Evolutionary conservation across 2,113 vertebrate species (phyloP).

Genomic region (Tachysurus fulvidraco): DNA sequence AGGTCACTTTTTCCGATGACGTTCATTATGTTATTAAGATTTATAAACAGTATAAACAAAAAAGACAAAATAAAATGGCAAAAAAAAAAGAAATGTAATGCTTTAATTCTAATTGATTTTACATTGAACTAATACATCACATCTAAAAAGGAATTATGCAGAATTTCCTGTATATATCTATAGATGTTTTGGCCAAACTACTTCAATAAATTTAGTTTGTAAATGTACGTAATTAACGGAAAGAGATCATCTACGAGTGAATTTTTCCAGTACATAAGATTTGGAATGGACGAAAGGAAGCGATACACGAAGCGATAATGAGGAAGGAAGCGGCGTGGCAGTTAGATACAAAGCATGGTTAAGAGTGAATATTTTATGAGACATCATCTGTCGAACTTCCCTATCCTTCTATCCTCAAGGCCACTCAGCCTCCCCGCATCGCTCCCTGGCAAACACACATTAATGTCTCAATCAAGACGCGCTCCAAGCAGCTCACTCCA

Average conservation of each 20-base stretch:
- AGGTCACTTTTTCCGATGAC: background rate
- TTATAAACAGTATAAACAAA: background rate
- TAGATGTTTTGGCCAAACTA: background rate
- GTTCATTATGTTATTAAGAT: background rate
- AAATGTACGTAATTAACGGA: background rate
- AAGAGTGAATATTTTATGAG: slow-evolving; percentile 46
- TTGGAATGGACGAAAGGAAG: background rate
- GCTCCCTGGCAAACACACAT: background rate
- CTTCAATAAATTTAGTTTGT: background rate
- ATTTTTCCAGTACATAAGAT: background rate
- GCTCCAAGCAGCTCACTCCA: background rate
- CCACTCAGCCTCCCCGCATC: background rate
- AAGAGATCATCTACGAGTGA: too few relatives aligned
- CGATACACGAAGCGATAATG: background rate
- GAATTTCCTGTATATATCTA: background rate
- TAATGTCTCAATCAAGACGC: slow-evolving; percentile 20
- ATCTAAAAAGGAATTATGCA: background rate
- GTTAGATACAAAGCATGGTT: slow-evolving; percentile 7
- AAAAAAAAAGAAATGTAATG: background rate
- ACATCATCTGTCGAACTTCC: slow-evolving; percentile 36
- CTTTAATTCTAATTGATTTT: background rate
- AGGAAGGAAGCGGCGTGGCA: background rate
- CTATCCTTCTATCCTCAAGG: slow-evolving; percentile 28
- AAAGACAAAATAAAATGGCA: background rate
- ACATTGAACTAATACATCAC: background rate